Base-by-base conservation (phyloP, 2,113 vertebrate genomes). In the Carettochelys insculpta region DNA sequence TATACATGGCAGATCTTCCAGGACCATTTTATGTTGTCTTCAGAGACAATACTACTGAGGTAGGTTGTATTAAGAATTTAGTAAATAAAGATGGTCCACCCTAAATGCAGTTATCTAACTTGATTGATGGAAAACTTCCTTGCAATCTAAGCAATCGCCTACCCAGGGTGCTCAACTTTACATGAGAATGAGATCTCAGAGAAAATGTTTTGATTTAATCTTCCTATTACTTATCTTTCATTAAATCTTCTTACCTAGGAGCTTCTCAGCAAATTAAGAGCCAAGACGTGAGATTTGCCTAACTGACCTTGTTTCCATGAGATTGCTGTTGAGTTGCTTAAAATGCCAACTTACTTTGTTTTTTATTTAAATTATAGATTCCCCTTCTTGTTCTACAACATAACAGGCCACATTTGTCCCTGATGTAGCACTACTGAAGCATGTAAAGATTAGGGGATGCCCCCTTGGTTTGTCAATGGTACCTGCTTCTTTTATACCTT, bases 221-320 rank as follows among this genome's bases (percentile, higher is more conserved):
- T 54, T 56, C 76, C 75, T 65, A 38, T 53, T 31, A 68, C 8
- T 25, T 76, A 16, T 19, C 8, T 38, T 31, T 22, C 43, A 5
- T 65, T 2, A 20, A 4, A 20, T 1, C 34, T 10, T 16, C 19
- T 0, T 0, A 2, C 5, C 45, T 13, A 1, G 47, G 56, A 22
- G 41, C 11, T 51, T 25, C 34, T 9, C 24, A 11, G 7, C n/a
- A 38, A 43, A 31, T 71, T 25, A 5, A 14, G n/a, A 27, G 22
- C 71, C 11, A 4, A 2, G 20, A 9, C 11, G 29, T 22, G 9
- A 31, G 31, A 58, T 56, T 56, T 56, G 54, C 14, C 16, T 31
- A 12, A 31, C 6, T 56, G 54, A 56, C 27, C 54, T 56, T 56
- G 27, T 56, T 56, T 56, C 54, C 29, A 29, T 6, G 27, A 56